These are phyloP conservation scores for Bucco capensis DNA, from an alignment of 2,113 vertebrate species.

Conservation along the genomic window DNA sequence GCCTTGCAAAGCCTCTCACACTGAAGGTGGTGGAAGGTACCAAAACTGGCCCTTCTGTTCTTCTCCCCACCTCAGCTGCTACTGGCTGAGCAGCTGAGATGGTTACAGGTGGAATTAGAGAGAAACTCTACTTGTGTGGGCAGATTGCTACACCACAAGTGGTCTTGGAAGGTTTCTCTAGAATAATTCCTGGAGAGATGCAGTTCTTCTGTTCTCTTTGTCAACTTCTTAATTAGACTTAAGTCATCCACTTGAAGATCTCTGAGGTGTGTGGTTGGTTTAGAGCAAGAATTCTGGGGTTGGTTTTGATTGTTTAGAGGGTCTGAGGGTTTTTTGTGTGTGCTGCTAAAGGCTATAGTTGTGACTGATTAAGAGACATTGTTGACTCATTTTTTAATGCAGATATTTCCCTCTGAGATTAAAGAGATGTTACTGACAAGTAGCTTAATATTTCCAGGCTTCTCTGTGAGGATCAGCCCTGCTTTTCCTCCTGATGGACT, in stretches of 20 bases:
- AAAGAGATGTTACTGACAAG: background rate
- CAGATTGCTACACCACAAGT: background rate
- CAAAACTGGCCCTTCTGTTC: background rate
- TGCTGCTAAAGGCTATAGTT: background rate
- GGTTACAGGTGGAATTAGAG: background rate
- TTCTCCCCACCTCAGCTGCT: background rate
- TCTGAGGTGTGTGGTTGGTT: background rate
- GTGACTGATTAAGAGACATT: background rate
- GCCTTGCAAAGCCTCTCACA: background rate
- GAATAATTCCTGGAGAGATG: background rate
- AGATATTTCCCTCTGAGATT: background rate
- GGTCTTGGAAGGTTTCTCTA: background rate
- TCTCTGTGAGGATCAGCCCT: background rate
- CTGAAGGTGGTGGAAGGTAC: background rate
- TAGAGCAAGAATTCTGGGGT: background rate
- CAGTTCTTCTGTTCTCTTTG: background rate
- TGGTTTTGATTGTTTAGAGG: background rate
- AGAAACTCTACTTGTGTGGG: background rate
- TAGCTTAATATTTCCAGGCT: background rate
- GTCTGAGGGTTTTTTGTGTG: background rate
- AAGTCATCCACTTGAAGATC: background rate
- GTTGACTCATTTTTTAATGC: background rate
- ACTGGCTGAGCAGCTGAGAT: background rate
- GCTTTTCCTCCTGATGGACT: background rate
- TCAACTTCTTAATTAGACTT: background rate